Percentiles rank a stretch among this genome's conserved stretches.
Evolutionary conservation across 2,888 invertebrate genomes (phyloP).

Genomic region (Brachypalpus laphriformis): DNA sequence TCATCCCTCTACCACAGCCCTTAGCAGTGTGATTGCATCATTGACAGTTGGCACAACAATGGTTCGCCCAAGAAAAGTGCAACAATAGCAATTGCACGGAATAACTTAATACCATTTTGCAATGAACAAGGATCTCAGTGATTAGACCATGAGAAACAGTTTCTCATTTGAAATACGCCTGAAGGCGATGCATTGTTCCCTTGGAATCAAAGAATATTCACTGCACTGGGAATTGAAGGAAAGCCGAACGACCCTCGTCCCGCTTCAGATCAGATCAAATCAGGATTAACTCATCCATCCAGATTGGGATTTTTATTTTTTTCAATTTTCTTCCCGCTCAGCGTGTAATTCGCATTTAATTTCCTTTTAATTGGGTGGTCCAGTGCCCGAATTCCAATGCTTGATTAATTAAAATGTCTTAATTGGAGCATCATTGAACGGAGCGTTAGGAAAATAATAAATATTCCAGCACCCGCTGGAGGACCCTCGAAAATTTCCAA

Average conservation of each 20-base stretch:
- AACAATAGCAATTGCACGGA: conserved; percentile 67
- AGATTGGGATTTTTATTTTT: conserved; percentile 36
- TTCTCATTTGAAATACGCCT: conserved; percentile 23
- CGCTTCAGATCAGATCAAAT: conserved; percentile 27
- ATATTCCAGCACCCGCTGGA: conserved; percentile 3
- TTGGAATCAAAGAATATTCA: background rate
- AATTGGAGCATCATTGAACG: conserved; percentile 30
- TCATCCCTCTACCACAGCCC: conserved; percentile 44
- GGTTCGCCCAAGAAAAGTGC: conserved; percentile 53
- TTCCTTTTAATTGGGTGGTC: conserved; percentile 67
- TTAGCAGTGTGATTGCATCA: conserved; percentile 54
- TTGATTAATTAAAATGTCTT: conserved; percentile 42
- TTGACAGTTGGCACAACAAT: conserved; percentile 71
- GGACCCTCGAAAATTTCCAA: conserved; percentile 4
- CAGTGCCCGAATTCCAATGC: background rate
- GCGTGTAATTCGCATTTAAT: conserved; percentile 66
- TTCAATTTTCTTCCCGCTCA: background rate
- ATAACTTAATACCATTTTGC: conserved; percentile 67
- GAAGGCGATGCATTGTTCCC: conserved; percentile 29
- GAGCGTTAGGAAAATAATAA: background rate
- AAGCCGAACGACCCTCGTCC: conserved; percentile 37
- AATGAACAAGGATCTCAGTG: conserved; percentile 37
- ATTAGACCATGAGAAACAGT: conserved; percentile 52
- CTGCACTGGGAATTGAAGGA: conserved; percentile 13
- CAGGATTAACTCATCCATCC: conserved; percentile 37